Evolutionary conservation across 2,888 invertebrate genomes (phyloP), one percentile per base, ranked within the genome.

Genomic region (Teleogryllus oceanicus): DNA sequence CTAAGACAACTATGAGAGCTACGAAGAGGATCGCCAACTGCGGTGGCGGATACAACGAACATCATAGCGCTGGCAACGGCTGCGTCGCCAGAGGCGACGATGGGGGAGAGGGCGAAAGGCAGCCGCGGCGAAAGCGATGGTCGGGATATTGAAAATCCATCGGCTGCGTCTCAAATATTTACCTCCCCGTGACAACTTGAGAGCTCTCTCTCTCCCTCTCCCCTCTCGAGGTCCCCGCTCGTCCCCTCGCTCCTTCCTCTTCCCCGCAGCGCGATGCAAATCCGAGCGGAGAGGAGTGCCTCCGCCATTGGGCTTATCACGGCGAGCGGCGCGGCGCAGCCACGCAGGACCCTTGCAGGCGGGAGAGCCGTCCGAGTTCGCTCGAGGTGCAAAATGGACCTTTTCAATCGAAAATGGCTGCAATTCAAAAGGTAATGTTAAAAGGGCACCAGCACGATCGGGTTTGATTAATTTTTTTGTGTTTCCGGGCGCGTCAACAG

Each of bases 121-220:
- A 62, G 62, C 16, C 62, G 16, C 62, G 62, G n/a, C 62, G 62
- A 62, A 62, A 62, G 62, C 62, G 62, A 62, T 62, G 62, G 62
- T n/a, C 62, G 62, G 62, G 62, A 62, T 62, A 62, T 62, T 62
- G 62, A 62, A 62, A 62, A 62, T 62, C 62, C 62, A 62, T 62
- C 62, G 62, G 62, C n/a, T 62, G 62, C 62, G 62, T 62, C 62
- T 62, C 62, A 62, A 62, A 62, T 62, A 62, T 62, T 62, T 62
- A 62, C 62, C 62, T 62, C 62, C 13, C 62, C 62, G 62, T n/a
- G 62, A 62, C 62, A 62, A 62, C 62, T 62, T 62, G 62, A 62
- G 62, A 62, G 62, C 62, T 12, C 62, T 62, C 62, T 62, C 62
- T 18, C 62, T 62, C 62, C 62, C n/a, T 13, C 62, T 18, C 13